Conservation (phyloP, 2,888 invertebrate species). For the Keiferia lycopersicella region DNA sequence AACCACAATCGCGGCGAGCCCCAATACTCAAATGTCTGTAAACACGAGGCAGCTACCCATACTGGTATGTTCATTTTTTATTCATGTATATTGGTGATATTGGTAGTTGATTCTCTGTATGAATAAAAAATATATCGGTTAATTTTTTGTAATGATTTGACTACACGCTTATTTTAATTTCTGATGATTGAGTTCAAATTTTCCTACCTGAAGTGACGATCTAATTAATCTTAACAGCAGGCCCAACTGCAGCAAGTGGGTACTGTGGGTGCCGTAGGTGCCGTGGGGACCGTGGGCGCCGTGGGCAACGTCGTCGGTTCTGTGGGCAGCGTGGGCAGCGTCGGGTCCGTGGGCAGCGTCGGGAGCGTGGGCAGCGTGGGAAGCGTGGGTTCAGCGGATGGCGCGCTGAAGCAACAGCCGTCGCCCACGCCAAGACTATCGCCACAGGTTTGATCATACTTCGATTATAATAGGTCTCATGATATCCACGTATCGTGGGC, state of each 20-base stretch:
- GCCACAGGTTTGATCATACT: conserved; percentile 35
- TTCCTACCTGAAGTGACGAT: too few species aligned
- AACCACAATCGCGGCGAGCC: conserved; percentile 65
- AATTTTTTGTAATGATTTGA: too few species aligned
- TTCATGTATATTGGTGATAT: too few species aligned
- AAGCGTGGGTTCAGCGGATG: conserved; percentile 44
- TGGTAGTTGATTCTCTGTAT: too few species aligned
- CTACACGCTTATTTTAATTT: too few species aligned
- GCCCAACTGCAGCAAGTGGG: conserved; percentile 84
- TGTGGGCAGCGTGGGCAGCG: conserved; percentile 42
- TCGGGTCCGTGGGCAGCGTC: conserved; percentile 46
- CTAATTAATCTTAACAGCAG: conserved; percentile 72
- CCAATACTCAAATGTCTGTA: conserved; percentile 61
- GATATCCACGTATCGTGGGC: too few species aligned
- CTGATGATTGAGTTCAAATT: too few species aligned
- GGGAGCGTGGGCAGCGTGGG: conserved; percentile 45
- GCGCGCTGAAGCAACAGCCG: conserved; percentile 66
- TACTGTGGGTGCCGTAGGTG: conserved; percentile 48
- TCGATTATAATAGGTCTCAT: too few species aligned
- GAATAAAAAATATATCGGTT: neutral
- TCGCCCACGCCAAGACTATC: conserved; percentile 63
- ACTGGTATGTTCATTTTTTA: conserved; percentile 68
- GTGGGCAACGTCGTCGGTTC: conserved; percentile 41
- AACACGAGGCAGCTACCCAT: conserved; percentile 84
- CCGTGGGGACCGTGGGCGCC: conserved; percentile 46